Evolutionary conservation across 2,113 vertebrate species (phyloP).

Genomic region (Naja naja): DNA sequence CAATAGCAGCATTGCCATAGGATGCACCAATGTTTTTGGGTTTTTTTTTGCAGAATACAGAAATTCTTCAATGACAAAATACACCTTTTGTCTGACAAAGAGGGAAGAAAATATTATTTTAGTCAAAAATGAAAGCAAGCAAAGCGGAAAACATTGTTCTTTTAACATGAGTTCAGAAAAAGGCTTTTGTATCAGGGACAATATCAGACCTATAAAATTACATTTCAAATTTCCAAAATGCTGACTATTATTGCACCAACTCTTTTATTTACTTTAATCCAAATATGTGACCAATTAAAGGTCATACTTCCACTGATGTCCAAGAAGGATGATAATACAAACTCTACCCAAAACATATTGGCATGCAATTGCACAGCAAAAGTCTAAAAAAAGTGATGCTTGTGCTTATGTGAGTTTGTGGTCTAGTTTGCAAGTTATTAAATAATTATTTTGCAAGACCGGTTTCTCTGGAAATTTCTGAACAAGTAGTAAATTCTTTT

Average conservation of each 20-base stretch:
- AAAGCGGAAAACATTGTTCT: not conserved
- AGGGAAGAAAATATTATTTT: not conserved
- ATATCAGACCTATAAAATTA: not conserved
- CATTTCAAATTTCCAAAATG: not conserved
- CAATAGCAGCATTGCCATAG: not conserved
- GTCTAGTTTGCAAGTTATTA: not conserved
- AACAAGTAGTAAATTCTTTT: not conserved
- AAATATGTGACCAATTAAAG: not conserved
- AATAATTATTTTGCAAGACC: not conserved
- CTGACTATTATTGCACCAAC: not conserved
- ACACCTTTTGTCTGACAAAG: not conserved
- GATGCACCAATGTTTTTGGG: not conserved
- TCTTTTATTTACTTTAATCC: not conserved
- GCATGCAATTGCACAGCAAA: not conserved
- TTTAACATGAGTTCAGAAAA: not conserved
- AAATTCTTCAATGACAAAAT: not conserved
- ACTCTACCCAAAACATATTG: not conserved
- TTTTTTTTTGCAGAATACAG: not conserved
- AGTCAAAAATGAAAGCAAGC: not conserved
- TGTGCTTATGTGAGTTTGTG: not conserved
- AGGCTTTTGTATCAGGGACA: not conserved
- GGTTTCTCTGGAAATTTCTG: not conserved
- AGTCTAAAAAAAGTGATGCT: not conserved
- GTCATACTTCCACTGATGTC: not conserved
- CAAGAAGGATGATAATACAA: not conserved